phyloP scores from a whole-genome alignment of 35 echinoderm and acorn worm genomes.

The Heliocidaris erythrogramma region DNA sequence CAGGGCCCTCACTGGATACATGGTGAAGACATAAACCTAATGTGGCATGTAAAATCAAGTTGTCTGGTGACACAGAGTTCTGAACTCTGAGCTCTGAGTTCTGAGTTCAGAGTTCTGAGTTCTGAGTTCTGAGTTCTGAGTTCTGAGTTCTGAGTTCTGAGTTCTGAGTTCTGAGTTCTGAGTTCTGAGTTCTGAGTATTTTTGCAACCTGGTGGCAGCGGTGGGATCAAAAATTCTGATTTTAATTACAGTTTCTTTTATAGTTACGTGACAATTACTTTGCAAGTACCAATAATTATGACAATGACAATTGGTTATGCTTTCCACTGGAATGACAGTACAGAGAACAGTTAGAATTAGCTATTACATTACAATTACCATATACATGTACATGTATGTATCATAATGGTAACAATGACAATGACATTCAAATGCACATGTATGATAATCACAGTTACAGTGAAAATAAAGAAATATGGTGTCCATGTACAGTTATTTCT shows the following conservation, averaged over 20 bases:
- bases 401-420: background rate
- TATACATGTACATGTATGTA: background rate
- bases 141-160: too few relatives aligned
- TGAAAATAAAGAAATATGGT: too few relatives aligned
- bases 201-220: background rate
- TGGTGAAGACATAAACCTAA: too few relatives aligned
- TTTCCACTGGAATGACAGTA: background rate
- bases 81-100: too few relatives aligned
- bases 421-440: background rate
- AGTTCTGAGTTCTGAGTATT: too few relatives aligned
- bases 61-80: too few relatives aligned
- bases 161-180: too few relatives aligned
- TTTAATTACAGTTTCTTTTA: background rate
- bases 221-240: background rate
- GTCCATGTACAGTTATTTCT: background rate
- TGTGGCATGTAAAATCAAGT: too few relatives aligned
- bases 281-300: background rate
- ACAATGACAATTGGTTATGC: background rate
- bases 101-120: too few relatives aligned
- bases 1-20: too few relatives aligned
- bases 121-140: too few relatives aligned
- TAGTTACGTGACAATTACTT: background rate
- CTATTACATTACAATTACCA: background rate
- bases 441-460: background rate
- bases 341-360: background rate